Evolutionary conservation across 1,140 invertebrate genomes (phyloP), one percentile per base, ranked within the genome.

Genomic region (Cheumatopsyche charites): DNA sequence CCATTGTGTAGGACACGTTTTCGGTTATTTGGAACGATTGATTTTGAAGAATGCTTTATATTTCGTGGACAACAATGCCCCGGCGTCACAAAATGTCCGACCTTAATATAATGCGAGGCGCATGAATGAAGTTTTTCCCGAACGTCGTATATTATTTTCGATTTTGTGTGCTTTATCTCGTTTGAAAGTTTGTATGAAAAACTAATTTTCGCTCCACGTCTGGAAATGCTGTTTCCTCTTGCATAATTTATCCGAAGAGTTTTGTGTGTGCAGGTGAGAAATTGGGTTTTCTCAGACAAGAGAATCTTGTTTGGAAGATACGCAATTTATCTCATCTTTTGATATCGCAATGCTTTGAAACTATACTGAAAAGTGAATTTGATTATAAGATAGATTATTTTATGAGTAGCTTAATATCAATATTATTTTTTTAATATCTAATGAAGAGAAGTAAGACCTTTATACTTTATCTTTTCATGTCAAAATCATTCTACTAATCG

Each of bases 211-310:
- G 26, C 49, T 3, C 47, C 45, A 12, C 58, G 12, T n/a, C 49
- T 58, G 15, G 72, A 49, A 73, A 73, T 73, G 62, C 70, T 62
- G 29, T 21, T 26, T 12, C 63, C 17, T 21, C 49, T 26, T 67
- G 52, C 71, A 72, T 72, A 72, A 67, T 73, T 67, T 73, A 73
- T 47, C 17, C 15, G 9, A 43, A 66, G 29, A 36, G 47, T 65
- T 62, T 66, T 65, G 36, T 72, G 62, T 68, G 67, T 41, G 55
- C 55, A 69, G 55, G 41, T 49, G 73, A 70, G 69, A 74, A 74
- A 74, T 74, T 74, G 68, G 58, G 67, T 74, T 69, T 71, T 68
- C 52, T 36, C 52, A 17, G 23, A 70, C 26, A 70, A 66, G 19
- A 45, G 66, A 43, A 43, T 68, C 25, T 23, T n/a, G n/a, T n/a